A percentile compares a stretch with the other conserved stretches of the same genome.
Evolutionary conservation across 2,797 vertebrate species (phyloP).

Genomic region (Mormyrops attenuatus): DNA sequence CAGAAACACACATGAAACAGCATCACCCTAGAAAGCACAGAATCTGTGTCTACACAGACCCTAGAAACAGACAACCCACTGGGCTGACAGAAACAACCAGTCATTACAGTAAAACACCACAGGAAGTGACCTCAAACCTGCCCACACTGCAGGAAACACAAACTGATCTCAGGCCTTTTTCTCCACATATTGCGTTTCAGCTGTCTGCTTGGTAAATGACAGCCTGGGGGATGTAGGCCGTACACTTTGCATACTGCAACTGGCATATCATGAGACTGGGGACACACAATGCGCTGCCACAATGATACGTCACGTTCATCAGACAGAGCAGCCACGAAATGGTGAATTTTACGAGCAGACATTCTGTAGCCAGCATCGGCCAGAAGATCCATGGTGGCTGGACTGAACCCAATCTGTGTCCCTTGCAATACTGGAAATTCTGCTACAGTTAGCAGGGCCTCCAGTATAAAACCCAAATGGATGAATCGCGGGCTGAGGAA

Average conservation of each 20-base stretch:
- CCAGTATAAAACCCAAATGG: background rate
- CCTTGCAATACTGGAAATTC: background rate
- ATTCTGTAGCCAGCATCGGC: background rate
- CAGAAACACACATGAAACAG: background rate
- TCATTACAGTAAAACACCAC: background rate
- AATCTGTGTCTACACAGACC: background rate
- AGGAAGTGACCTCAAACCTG: conserved; percentile 3
- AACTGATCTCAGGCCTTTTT: background rate
- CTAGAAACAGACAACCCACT: background rate
- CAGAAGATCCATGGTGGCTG: background rate
- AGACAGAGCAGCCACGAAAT: background rate
- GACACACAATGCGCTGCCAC: background rate
- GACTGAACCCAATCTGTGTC: background rate
- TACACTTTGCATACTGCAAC: background rate
- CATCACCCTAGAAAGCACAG: background rate
- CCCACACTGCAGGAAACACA: background rate
- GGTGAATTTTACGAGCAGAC: background rate
- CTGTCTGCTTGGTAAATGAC: background rate
- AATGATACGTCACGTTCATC: background rate
- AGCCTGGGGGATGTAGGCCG: background rate
- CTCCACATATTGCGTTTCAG: background rate
- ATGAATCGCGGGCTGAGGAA: background rate
- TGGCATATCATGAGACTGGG: background rate
- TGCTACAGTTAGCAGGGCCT: background rate
- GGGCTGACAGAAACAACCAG: background rate